Conservation (phyloP, 92 coral and sea anemone genomes). For the Palythoa caribaeorum region DNA sequence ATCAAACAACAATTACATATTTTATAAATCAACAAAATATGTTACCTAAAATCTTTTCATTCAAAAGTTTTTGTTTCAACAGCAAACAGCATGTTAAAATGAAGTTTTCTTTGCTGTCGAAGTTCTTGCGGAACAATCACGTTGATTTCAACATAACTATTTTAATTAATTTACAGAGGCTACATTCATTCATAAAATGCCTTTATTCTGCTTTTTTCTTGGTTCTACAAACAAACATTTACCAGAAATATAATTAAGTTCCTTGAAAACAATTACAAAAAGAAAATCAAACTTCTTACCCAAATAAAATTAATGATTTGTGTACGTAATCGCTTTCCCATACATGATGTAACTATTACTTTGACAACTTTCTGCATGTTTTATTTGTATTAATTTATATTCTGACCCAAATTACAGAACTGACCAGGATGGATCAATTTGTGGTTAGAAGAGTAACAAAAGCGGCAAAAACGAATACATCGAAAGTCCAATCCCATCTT, state of each 20-base stretch:
- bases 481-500: no score
- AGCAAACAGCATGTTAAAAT: no score
- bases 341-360: background rate
- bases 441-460: background rate
- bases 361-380: constrained; percentile 6
- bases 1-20: no score
- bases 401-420: constrained; percentile 17
- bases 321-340: background rate
- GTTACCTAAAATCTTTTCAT: no score
- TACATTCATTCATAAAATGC: background rate
- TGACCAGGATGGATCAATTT: constrained; percentile 11
- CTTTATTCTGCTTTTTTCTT: background rate
- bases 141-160: background rate
- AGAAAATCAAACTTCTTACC: no score
- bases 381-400: background rate
- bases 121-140: constrained; percentile 11
- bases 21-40: no score
- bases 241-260: no score
- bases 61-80: no score
- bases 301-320: background rate
- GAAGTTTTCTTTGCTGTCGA: constrained; percentile 14
- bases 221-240: no score
- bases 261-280: no score
- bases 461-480: background rate
- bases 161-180: background rate